These are phyloP conservation scores for Zaprionus nigranus DNA, from an alignment of 1,140 invertebrate genomes.

Conservation along the genomic window DNA sequence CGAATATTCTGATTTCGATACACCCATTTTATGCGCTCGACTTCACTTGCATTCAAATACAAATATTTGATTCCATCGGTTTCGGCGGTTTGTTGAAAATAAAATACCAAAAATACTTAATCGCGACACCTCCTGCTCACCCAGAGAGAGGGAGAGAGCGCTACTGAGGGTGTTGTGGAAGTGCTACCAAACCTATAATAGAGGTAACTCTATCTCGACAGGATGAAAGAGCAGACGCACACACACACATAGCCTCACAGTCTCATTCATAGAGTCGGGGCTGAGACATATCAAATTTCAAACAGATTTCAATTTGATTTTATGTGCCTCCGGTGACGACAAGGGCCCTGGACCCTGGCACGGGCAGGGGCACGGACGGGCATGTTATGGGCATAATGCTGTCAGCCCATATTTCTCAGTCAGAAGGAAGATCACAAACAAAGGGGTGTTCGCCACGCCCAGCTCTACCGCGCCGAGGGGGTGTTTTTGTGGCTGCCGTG, in stretches of 20 bases:
- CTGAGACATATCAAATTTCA: slow-evolving; percentile 73
- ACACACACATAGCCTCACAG: slow-evolving; percentile 32
- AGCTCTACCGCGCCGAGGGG: slow-evolving; percentile 29
- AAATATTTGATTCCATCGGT: slow-evolving; percentile 14
- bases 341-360: slow-evolving; percentile 6
- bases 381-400: slow-evolving; percentile 33
- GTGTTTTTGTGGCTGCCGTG: slow-evolving; percentile 76
- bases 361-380: background rate
- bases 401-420: slow-evolving; percentile 45
- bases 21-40: slow-evolving; percentile 2
- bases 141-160: background rate
- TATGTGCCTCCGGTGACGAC: slow-evolving; percentile 58
- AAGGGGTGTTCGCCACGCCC: slow-evolving; percentile 43
- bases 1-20: background rate
- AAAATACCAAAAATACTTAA: slow-evolving; percentile 5
- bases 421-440: slow-evolving; percentile 38
- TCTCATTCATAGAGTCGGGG: slow-evolving; percentile 1
- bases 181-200: slow-evolving; percentile 44
- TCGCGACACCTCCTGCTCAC: background rate
- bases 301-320: slow-evolving; percentile 84
- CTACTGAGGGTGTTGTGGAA: slow-evolving; percentile 25
- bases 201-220: slow-evolving; percentile 16
- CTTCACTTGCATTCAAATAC: background rate
- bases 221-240: background rate
- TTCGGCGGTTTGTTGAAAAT: slow-evolving; percentile 8